These are phyloP conservation scores for Tetheella fluctuosa DNA, from an alignment of 2,888 invertebrate species.

Conservation along the genomic window DNA sequence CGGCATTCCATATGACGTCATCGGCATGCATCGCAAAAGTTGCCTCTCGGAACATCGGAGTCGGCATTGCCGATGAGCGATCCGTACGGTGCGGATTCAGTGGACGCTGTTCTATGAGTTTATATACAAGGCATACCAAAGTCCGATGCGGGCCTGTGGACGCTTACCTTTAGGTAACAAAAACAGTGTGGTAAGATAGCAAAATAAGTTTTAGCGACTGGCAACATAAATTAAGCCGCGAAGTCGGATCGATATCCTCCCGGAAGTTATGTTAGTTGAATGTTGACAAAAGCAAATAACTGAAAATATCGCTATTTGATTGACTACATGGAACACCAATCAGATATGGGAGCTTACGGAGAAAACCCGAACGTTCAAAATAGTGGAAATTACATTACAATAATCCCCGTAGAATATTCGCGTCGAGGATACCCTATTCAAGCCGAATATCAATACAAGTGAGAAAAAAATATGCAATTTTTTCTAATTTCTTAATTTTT, in stretches of 20 bases:
- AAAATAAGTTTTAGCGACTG: constrained; percentile 17
- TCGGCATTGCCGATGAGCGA: too few species aligned
- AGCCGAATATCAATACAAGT: constrained; percentile 85
- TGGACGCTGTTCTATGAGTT: too few species aligned
- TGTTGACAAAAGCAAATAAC: constrained; percentile 28
- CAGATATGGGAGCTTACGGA: constrained; percentile 78
- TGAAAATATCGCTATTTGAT: constrained; percentile 21
- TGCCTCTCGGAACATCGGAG: too few species aligned
- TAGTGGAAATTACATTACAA: constrained; percentile 83
- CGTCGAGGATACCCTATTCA: constrained; percentile 82
- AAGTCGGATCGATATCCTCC: constrained; percentile 68
- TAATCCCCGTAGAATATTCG: constrained; percentile 85
- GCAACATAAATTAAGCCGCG: constrained; percentile 55
- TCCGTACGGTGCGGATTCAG: too few species aligned
- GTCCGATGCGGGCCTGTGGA: too few species aligned
- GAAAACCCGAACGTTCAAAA: constrained; percentile 78
- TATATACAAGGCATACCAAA: too few species aligned
- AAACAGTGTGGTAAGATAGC: not conserved
- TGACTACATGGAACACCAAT: constrained; percentile 73
- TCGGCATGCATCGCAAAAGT: too few species aligned
- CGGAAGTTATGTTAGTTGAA: constrained; percentile 27
- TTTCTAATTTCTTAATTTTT: not conserved
- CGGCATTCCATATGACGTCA: too few species aligned
- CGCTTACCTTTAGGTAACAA: too few species aligned
- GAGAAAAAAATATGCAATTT: constrained; percentile 33